phyloP scores from a whole-genome alignment of 1,140 invertebrate species.

The Pseudobourletiella spinata region DNA sequence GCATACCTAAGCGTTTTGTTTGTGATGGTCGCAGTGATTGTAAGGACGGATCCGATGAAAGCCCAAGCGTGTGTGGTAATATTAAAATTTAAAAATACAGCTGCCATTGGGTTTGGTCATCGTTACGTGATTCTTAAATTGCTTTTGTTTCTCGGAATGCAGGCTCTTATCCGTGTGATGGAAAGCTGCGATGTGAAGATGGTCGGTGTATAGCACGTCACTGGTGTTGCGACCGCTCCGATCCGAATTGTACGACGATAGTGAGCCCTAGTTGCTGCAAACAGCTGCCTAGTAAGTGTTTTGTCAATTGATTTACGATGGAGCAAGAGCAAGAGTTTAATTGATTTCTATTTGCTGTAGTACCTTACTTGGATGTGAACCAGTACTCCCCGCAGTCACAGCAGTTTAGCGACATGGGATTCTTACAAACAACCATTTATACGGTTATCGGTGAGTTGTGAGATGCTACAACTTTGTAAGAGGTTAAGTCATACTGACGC shows the following conservation, averaged over 20 bases:
- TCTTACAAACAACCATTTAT: constrained; percentile 44
- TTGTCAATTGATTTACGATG: no score
- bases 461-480: not conserved
- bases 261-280: constrained; percentile 38
- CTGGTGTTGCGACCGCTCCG: constrained; percentile 47
- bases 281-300: no score
- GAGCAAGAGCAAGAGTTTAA: no score
- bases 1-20: constrained; percentile 83
- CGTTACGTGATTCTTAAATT: not conserved
- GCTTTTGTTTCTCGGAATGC: not conserved
- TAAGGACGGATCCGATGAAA: constrained; percentile 71
- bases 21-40: constrained; percentile 88
- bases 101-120: not conserved
- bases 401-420: constrained; percentile 41
- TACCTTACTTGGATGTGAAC: no score
- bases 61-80: constrained; percentile 41
- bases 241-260: constrained; percentile 43
- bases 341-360: no score
- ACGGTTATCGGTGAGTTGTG: constrained; percentile 41
- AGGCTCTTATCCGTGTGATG: constrained; percentile 43
- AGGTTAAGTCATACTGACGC: not conserved
- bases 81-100: no score
- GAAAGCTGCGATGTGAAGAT: constrained; percentile 43
- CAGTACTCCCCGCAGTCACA: constrained; percentile 38
- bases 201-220: constrained; percentile 46